A percentile compares a stretch with the other conserved stretches of the same genome.
Conservation (phyloP, 2,888 invertebrate genomes). For the Chrysomela aeneicollis region DNA sequence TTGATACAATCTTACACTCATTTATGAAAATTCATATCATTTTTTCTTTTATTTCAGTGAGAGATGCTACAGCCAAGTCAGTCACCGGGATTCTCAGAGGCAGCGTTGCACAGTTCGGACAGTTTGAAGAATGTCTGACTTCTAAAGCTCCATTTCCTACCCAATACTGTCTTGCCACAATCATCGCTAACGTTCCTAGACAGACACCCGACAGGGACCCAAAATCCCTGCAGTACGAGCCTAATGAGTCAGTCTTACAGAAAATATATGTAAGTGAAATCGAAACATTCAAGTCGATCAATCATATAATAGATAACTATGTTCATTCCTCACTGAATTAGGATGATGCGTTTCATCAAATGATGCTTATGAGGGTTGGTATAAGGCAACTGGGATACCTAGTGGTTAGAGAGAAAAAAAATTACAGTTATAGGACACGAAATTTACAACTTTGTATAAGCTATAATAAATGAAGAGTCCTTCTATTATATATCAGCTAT, state of each 20-base stretch:
- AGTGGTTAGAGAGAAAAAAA: too few relatives aligned
- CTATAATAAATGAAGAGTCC: too few relatives aligned
- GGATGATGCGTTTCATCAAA: too few relatives aligned
- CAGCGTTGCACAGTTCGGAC: constrained; percentile 67
- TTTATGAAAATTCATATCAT: too few relatives aligned
- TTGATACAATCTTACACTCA: too few relatives aligned
- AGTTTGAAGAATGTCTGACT: constrained; percentile 67
- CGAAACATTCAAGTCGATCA: background rate
- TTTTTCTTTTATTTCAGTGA: constrained; percentile 66
- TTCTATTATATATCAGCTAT: too few relatives aligned
- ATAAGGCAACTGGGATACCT: too few relatives aligned
- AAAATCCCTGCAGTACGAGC: constrained; percentile 47
- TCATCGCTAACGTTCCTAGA: constrained; percentile 48
- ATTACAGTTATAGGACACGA: too few relatives aligned
- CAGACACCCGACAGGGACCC: constrained; percentile 49
- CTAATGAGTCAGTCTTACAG: constrained; percentile 51
- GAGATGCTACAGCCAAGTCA: constrained; percentile 68
- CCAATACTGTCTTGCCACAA: constrained; percentile 55
- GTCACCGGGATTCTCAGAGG: constrained; percentile 66
- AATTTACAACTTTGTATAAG: too few relatives aligned
- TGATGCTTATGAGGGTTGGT: too few relatives aligned
- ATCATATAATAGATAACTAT: too few relatives aligned
- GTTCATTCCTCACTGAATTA: too few relatives aligned
- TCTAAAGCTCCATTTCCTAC: constrained; percentile 55
- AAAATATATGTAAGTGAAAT: constrained; percentile 55